Base-by-base conservation (phyloP, 1,140 invertebrate species). In the Asobara japonica region DNA sequence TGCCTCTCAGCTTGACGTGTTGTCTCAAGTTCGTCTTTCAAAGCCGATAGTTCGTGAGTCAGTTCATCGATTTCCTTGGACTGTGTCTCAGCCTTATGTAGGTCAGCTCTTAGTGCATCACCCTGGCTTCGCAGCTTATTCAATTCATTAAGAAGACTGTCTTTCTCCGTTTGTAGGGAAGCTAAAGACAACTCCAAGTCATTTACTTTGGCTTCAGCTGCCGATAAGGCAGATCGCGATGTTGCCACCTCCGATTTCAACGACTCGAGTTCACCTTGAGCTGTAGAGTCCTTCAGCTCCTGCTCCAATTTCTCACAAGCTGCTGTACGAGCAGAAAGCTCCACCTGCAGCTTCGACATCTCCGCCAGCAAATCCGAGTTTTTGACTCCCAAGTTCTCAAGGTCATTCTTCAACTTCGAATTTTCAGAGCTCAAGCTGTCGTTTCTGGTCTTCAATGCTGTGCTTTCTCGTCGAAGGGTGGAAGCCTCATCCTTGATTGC, bases 21-120 rank as follows among this genome's bases (percentile, higher is more conserved):
- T 61, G 61, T 72, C 18, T 74, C 65, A 10, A 77, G 33, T 51
- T 78, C 78, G 7, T 65, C 68, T 33, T 31, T 72, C 18, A 78
- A 65, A 13, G 62, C 33, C 22, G 69, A 65, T 5, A 79, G 41
- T 16, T 51, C 31, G 1, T 70, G 61, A 11, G 75, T 79, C 16
- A 74, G 62, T 8, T 68, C 65, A 7, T 72, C 61, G n/a, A 71
- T 56, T 48, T 78, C 74, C 25, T 64, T 68, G 2, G 68, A 7
- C 7, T 41, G 48, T 8, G 68, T 68, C 4, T 75, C 74, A 45
- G 61, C 70, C 2, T 22, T 61, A 2, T 56, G 13, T 11, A 76
- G 29, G 36, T 71, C 60, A 20, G 65, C 69, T 7, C 48, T 69
- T 11, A 74, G 36, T 27, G 62, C 64, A 27, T 73, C 71, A 33